These are phyloP conservation scores for Akabosia matsudoensis DNA, from an alignment of 1,140 invertebrate species.

Conservation along the genomic window DNA sequence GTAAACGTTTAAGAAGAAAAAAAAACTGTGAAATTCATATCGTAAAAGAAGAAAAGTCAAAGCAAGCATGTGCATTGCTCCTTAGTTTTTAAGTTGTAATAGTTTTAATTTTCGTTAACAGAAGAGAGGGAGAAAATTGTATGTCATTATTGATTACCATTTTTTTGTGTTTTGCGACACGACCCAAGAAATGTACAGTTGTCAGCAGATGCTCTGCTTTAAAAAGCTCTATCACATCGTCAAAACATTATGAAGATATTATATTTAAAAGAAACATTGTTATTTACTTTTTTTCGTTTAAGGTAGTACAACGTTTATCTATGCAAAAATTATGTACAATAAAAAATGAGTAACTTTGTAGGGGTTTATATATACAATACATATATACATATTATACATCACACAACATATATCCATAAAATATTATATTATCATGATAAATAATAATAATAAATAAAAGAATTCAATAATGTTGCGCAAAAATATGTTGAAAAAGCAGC, in stretches of 20 bases:
- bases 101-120: neutral
- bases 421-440: neutral
- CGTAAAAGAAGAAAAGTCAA: neutral
- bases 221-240: too few relatives aligned
- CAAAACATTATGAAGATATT: neutral
- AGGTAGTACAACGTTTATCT: conserved; percentile 2
- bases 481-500: neutral
- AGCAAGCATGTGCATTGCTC: neutral
- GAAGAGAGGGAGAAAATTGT: neutral
- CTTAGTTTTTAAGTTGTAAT: neutral
- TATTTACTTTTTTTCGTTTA: neutral
- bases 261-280: neutral
- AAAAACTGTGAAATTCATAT: conserved; percentile 17
- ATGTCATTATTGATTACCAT: neutral
- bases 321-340: conserved; percentile 20
- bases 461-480: neutral
- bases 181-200: neutral
- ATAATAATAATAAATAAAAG: too few relatives aligned
- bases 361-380: conserved; percentile 1
- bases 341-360: conserved; percentile 16
- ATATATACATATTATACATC: neutral
- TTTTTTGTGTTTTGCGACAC: too few relatives aligned
- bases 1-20: neutral
- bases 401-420: neutral
- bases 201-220: neutral